Base-by-base conservation (phyloP, 2,113 vertebrate genomes). In the Eclectus roratus region DNA sequence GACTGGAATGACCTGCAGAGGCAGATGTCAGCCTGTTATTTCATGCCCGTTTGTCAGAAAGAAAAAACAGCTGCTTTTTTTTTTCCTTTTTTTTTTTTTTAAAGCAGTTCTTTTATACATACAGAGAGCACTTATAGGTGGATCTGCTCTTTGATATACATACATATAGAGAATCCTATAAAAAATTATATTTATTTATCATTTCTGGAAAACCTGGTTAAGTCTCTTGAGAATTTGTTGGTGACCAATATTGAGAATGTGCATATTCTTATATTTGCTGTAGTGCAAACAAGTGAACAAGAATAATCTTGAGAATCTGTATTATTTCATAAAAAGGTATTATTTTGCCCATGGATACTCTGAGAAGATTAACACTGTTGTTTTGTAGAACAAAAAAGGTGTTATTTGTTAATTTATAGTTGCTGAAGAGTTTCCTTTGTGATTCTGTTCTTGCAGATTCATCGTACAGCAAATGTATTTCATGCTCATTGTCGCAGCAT, bases 1-100 rank as follows among this genome's bases (percentile, higher is more conserved):
- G 96, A 94, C 98, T 98, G 97, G 89, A 98, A 87, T 98, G 98
- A 98, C 98, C 98, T 97, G 97, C 97, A 69, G 93, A 97, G 98
- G 96, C 98, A 96, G 95, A 97, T 98, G 98, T 98, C 98, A 98
- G 97, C 97, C 97, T 96, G 94, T 97, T 97, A 98, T 98, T 98
- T 98, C 97, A 97, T 98, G 97, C 97, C 98, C 92, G 96, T 98
- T 98, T 98, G 98, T 98, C 97, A 98, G 97, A 94, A 97, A 97
- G 97, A 86, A 96, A 97, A 97, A 97, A 96, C 97, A 96, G 92
- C 68, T 58, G 56, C 56, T 23, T 6, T 66, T 35, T 91, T 91
- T 94, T 95, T 89, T 88, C 68, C 56, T 35, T 79, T 92, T 95
- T 93, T 96, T 91, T 49, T 95, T 93, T 94, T 85, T 78, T 64